A percentile compares a stretch with the other conserved stretches of the same genome.
Conservation (phyloP, 2,797 vertebrate genomes). For the Protonibea diacanthus region DNA sequence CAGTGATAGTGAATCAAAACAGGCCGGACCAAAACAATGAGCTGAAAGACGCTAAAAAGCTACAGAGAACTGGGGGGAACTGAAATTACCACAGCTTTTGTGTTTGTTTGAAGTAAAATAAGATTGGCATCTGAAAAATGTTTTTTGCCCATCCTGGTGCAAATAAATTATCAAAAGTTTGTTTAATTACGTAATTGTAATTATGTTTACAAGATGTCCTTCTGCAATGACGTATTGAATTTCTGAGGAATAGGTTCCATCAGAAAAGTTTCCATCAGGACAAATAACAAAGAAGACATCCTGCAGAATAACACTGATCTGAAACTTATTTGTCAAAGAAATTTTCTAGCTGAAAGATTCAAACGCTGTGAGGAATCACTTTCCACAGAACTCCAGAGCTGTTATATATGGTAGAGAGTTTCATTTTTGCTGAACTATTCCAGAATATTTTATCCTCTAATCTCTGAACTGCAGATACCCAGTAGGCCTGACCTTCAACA, state of each 20-base stretch:
- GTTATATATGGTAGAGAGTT: background rate
- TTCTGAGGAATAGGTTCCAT: background rate
- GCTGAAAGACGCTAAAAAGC: background rate
- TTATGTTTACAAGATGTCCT: background rate
- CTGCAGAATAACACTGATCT: background rate
- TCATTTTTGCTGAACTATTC: constrained; percentile 2
- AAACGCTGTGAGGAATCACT: background rate
- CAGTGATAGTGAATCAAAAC: background rate
- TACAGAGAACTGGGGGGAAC: background rate
- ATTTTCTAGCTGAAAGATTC: background rate
- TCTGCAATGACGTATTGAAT: background rate
- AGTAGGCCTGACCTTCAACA: background rate
- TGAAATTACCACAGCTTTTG: background rate
- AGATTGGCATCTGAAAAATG: background rate
- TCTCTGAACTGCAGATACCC: background rate
- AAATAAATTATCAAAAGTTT: background rate
- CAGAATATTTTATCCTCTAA: background rate
- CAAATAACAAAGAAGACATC: background rate
- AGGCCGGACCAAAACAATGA: background rate
- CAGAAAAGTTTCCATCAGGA: background rate
- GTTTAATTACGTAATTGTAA: background rate
- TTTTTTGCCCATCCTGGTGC: background rate
- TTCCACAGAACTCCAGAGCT: background rate
- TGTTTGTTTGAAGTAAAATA: background rate
- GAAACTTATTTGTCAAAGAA: background rate